Base-by-base conservation (phyloP, 2,888 invertebrate species). In the Pterostichus madidus region DNA sequence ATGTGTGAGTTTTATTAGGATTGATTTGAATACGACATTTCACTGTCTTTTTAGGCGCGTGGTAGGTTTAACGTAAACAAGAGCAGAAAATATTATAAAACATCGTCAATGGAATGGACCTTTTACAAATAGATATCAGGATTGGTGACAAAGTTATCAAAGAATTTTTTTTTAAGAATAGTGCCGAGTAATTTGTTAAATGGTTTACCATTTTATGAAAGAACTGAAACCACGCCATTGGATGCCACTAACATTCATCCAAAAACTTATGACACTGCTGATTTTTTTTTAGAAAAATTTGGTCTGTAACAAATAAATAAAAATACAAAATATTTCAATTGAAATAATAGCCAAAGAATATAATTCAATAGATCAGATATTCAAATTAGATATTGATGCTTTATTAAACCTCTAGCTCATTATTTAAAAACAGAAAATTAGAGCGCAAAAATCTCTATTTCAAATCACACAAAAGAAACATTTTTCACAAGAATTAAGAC, bases 1-100 rank as follows among this genome's bases (percentile, higher is more conserved):
- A 88, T 96, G 97, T 86, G 98, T 98, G 17, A 98, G 97, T 90
- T 96, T 96, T 89, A 97, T 98, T 0, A 98, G 98, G 0, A 97
- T 97, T 0, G 97, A 98, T 88, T 89, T 98, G 8, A 98, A 98
- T 88, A 96, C 96, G 0, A 95, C 97, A 0, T 96, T 97, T 15
- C 93, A 94, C 79, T 94, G 95, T 86, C 92, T 98, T 84, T 90
- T 98, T 3, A 94, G 81, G 35, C 94, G 95, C 86, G 94, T 98
- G 84, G 96, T 98, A n/a, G 98, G 98, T 0, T 89, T 98, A 71
- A 94, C 94, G 78, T 93, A 93, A 44, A 92, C 93, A 3, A 93
- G 93, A 88, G 98, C 98, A 0, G 93, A 94, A 80, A 95, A 94
- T 86, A 95, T 98, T 6, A 92, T 98, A 75, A 92, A 94, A 31